Evolutionary conservation across 2,888 invertebrate genomes (phyloP), one percentile per base, ranked within the genome.

Genomic region (Herminia tarsipennalis): DNA sequence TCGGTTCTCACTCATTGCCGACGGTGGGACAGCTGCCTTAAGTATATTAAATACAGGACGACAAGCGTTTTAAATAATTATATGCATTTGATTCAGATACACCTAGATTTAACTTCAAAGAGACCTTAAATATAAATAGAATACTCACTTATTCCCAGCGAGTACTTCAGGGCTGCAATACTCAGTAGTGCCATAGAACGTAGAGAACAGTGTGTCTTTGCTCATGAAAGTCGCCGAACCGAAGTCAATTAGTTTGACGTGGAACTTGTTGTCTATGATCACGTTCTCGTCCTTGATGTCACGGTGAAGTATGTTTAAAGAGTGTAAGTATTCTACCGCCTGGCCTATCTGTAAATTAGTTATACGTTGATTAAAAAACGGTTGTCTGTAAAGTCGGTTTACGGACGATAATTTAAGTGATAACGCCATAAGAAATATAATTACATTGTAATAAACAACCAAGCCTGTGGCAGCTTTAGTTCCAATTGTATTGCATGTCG

Each of bases 211-310:
- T 40, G 93, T 92, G 34, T 93, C 94, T 16, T 93, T 92, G 66
- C 92, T 92, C 90, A 93, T 92, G 67, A 93, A 94, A 1, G 95
- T 94, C 0, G 95, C 95, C 0, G 95, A 95, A 9, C 95, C 95
- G 76, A 96, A 96, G 78, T 96, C 95, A 34, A 96, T 95, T 16
- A 95, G 88, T 66, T 95, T 95, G 34, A 94, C 94, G 68, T 94
- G 93, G 75, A 95, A 95, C 58, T 92, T 86, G 66, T 94, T 93
- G 83, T 95, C 94, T 32, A 95, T 93, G 47, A 95, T 95, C 14
- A 95, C 93, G 76, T 95, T 95, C 76, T 95, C 95, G 71, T 95
- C 95, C 71, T 95, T 95, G 45, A 95, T 94, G 73, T 95, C 95
- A 6, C 95, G 92, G 74, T 96, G 95, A 0, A 95, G 81, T 53